Conservation (phyloP, 1,140 invertebrate species). For the Globodera rostochiensis region DNA sequence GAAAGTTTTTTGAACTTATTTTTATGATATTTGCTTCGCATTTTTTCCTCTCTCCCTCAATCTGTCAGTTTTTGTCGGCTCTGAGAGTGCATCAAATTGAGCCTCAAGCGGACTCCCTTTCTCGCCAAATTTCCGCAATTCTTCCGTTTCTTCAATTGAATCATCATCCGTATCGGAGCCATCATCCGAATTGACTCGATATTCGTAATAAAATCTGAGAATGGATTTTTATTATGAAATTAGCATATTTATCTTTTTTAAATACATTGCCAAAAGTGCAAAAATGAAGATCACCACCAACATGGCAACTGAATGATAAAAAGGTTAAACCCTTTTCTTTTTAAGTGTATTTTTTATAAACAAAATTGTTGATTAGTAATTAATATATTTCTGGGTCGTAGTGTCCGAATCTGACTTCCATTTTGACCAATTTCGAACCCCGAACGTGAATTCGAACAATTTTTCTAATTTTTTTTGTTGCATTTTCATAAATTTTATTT, state of each 20-base stretch:
- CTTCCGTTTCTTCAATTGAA: constrained; percentile 1
- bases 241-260: not conserved
- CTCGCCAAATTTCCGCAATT: not conserved
- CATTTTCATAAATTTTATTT: not conserved
- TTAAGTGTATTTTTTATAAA: not conserved
- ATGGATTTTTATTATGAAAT: not conserved
- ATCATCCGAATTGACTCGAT: constrained; percentile 11
- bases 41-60: too few species aligned
- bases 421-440: too few species aligned
- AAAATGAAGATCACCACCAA: constrained; percentile 28
- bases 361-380: not conserved
- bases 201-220: constrained; percentile 32
- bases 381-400: not conserved
- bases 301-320: constrained; percentile 9
- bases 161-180: constrained; percentile 14
- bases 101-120: not conserved
- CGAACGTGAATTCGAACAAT: too few species aligned
- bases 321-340: not conserved
- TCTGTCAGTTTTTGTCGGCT: too few species aligned
- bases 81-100: not conserved
- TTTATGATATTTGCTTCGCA: too few species aligned
- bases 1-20: too few species aligned
- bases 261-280: constrained; percentile 26
- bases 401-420: too few species aligned
- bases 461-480: too few species aligned